These are phyloP conservation scores for Patella ulyssiponensis DNA, from an alignment of 2,888 invertebrate genomes.

Conservation along the genomic window DNA sequence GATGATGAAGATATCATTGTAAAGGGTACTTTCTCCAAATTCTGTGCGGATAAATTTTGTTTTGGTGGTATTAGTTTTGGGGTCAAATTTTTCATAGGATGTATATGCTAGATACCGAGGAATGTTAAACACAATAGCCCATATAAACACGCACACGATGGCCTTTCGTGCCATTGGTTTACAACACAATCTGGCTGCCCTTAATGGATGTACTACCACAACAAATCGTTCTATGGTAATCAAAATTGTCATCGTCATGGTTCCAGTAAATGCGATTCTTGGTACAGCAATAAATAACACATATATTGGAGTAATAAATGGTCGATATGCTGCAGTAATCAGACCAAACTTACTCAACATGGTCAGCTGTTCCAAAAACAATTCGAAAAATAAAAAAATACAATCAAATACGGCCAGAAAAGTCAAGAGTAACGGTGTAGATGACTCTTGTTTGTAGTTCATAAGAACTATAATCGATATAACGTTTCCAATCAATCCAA, in stretches of 20 bases:
- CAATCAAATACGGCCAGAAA: conserved; percentile 36
- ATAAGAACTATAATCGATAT: conserved; percentile 37
- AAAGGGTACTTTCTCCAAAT: conserved; percentile 35
- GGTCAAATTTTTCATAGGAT: conserved; percentile 1
- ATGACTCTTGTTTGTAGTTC: conserved; percentile 31
- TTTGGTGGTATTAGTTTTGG: conserved; percentile 27
- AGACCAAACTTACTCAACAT: conserved; percentile 23
- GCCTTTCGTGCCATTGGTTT: conserved; percentile 24
- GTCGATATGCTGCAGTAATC: conserved; percentile 22
- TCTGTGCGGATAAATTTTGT: conserved; percentile 30
- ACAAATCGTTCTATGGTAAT: conserved; percentile 40
- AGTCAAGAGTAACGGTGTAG: conserved; percentile 36
- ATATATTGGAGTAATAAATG: conserved; percentile 26
- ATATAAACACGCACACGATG: conserved; percentile 25
- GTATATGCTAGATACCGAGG: conserved; percentile 38
- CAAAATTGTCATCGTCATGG: conserved; percentile 31
- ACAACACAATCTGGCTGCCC: conserved; percentile 32
- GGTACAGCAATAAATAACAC: conserved; percentile 31
- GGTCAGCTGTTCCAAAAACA: conserved; percentile 33
- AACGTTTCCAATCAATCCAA: conserved; percentile 37
- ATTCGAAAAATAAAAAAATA: conserved; percentile 27
- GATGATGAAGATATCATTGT: conserved; percentile 33
- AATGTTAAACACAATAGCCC: conserved; percentile 33
- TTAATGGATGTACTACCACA: conserved; percentile 37
- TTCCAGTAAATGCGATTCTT: conserved; percentile 34